A percentile compares a stretch with the other conserved stretches of the same genome.
phyloP scores from a whole-genome alignment of 2,797 vertebrate genomes.

The Chloroceryle amazona region DNA sequence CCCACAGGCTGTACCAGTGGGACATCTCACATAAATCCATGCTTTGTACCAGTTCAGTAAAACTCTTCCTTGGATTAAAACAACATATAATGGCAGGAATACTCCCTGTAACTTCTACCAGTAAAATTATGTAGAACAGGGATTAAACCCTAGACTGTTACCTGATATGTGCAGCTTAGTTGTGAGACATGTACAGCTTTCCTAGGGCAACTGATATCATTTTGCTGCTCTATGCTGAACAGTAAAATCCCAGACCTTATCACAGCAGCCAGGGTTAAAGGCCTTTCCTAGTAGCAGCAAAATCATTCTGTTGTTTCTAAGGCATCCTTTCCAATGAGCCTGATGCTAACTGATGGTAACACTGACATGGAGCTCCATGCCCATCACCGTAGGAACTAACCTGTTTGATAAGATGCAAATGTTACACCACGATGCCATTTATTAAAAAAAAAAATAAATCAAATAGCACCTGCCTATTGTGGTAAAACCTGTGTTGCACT shows the following conservation, averaged over 20 bases:
- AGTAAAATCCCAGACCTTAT: background rate
- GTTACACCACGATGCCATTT: background rate
- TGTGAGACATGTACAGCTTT: background rate
- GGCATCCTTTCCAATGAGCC: background rate
- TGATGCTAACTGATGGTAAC: background rate
- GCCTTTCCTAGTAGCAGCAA: background rate
- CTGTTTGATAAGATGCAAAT: background rate
- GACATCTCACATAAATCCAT: background rate
- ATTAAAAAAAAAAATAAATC: background rate
- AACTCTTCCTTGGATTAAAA: background rate
- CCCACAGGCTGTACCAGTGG: background rate
- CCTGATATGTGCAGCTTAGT: background rate
- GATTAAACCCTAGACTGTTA: background rate
- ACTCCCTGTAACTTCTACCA: background rate
- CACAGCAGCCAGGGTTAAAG: background rate
- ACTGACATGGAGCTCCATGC: background rate
- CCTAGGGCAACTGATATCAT: background rate
- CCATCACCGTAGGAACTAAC: background rate
- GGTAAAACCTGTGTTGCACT: background rate
- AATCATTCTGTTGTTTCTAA: background rate
- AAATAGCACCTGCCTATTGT: background rate
- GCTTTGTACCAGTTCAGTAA: background rate
- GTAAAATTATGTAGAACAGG: background rate
- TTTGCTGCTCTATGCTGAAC: background rate
- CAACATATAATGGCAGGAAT: background rate